Evolutionary conservation across 2,797 vertebrate genomes (phyloP), one percentile per base, ranked within the genome.

Genomic region (Hypotaenidia okinawae): DNA sequence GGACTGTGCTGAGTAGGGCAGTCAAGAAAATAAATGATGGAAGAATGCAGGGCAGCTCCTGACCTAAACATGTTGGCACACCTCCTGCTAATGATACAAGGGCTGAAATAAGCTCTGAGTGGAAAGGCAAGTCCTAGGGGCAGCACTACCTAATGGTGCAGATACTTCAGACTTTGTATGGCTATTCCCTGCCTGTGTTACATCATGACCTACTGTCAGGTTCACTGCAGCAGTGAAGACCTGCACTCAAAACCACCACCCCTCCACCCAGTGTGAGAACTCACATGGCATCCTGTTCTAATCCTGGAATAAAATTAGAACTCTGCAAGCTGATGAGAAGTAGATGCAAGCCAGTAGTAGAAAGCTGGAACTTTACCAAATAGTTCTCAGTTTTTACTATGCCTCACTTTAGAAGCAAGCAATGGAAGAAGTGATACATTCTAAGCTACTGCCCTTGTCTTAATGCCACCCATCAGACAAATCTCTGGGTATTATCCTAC

Each of bases 391-490:
- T 9, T 27, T 87, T 58, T 41, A 52, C 57, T n/a, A 19, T 18
- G 47, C 47, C 35, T 80, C 22, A 51, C 51, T 66, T 87, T 47
- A 47, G 55, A 84, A 13, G 15, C 39, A 22, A 63, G 30, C 13
- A 47, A 41, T 10, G 19, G 55, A 57, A 86, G 35, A 51, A 33
- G 30, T 23, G 28, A 70, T 3, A 62, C 30, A 84, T 82, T 84
- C 78, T 68, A 87, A 86, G 68, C 37, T 49, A 30, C 17, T 85
- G 58, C 37, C 84, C 69, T 90, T 79, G 80, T 62, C 72, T 73
- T 64, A 22, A 78, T 57, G 54, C 21, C 45, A 62, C 33, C 37
- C 41, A 7, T 13, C 37, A 37, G 63, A 62, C 35, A 51, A 23
- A 66, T 23, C 68, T 82, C 32, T 16, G 47, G 11, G n/a, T 73